Evolutionary conservation across 2,113 vertebrate species (phyloP).

Genomic region (Channa argus): DNA sequence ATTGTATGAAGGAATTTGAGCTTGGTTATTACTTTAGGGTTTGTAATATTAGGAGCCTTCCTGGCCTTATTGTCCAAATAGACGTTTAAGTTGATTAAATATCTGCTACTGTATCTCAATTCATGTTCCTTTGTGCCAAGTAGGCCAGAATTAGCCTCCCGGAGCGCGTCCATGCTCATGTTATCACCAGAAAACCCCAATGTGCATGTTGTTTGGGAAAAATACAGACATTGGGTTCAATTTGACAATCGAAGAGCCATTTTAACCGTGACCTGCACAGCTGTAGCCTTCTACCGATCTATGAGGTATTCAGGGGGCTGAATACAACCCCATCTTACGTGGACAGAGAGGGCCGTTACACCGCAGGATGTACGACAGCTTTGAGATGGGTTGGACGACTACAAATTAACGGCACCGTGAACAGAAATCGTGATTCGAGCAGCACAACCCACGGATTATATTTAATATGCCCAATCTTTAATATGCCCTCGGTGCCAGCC

Average conservation of each 20-base stretch:
- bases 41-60: no score
- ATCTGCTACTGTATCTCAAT: conserved; percentile 21
- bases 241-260: not conserved
- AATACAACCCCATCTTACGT: conserved; percentile 12
- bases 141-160: conserved; percentile 21
- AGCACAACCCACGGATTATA: not conserved
- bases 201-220: not conserved
- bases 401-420: not conserved
- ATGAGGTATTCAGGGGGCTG: conserved; percentile 28
- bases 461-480: conserved; percentile 1
- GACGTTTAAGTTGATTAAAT: conserved; percentile 13
- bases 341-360: conserved; percentile 31
- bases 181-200: not conserved
- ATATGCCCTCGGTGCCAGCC: not conserved
- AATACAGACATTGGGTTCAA: not conserved
- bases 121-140: conserved; percentile 13
- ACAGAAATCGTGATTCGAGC: not conserved
- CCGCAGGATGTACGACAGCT: not conserved
- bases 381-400: no score
- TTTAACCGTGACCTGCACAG: conserved; percentile 15
- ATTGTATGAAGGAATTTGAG: not conserved
- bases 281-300: not conserved
- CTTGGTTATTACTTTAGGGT: no score
- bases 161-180: not conserved
- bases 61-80: not conserved